Evolutionary conservation across 2,797 vertebrate species (phyloP).

Genomic region (Rhinichthys osculus): DNA sequence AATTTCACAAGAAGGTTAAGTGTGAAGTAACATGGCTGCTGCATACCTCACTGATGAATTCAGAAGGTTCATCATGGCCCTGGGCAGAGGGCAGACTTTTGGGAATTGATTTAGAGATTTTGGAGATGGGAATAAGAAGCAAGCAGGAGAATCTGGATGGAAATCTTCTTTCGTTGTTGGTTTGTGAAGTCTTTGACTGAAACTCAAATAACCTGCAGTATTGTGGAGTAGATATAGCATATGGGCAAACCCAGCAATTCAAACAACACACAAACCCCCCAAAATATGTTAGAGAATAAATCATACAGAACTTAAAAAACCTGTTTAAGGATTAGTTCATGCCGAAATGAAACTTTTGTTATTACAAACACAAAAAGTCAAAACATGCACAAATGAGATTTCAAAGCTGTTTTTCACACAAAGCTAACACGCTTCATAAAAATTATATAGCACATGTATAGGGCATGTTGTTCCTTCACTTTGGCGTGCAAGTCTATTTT

Average conservation of each 20-base stretch:
- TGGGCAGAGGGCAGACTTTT: conserved; percentile 45
- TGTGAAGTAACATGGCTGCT: conserved; percentile 51
- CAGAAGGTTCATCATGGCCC: conserved; percentile 37
- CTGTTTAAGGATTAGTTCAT: not conserved
- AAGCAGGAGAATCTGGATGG: conserved; percentile 31
- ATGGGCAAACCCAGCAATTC: not conserved
- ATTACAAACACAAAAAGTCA: not conserved
- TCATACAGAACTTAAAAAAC: not conserved
- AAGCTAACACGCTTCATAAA: not conserved
- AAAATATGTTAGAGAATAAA: conserved; percentile 7
- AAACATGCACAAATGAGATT: not conserved
- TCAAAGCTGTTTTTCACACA: not conserved
- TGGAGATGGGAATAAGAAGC: conserved; percentile 35
- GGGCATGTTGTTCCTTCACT: no score
- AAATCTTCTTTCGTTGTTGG: conserved; percentile 19
- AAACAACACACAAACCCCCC: not conserved
- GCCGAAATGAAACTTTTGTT: not conserved
- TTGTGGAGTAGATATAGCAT: not conserved
- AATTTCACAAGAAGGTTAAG: conserved; percentile 45
- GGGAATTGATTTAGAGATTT: conserved; percentile 52
- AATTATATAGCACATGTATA: not conserved
- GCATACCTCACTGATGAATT: conserved; percentile 45
- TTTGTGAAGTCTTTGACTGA: conserved; percentile 13
- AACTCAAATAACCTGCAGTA: not conserved
- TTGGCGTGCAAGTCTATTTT: no score